These are phyloP conservation scores for Cololabis saira DNA, from an alignment of 2,113 vertebrate genomes.

Conservation along the genomic window DNA sequence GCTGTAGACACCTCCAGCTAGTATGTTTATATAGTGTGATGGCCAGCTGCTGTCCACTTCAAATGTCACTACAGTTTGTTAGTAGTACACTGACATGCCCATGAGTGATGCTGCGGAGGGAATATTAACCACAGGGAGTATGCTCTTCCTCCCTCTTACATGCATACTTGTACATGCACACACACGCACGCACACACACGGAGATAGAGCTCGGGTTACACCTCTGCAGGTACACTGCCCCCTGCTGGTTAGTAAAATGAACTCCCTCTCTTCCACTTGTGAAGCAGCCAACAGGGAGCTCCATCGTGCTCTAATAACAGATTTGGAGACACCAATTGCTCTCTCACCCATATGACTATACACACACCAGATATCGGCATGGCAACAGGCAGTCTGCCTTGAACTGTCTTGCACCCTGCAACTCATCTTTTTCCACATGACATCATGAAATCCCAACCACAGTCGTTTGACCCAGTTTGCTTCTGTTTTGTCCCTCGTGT, in stretches of 20 bases:
- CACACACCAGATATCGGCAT: not conserved
- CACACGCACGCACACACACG: not conserved
- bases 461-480: slow-evolving; percentile 72
- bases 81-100: slow-evolving; percentile 45
- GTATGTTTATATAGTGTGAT: slow-evolving; percentile 34
- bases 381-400: not conserved
- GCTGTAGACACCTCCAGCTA: slow-evolving; percentile 4
- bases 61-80: slow-evolving; percentile 54
- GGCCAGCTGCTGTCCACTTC: slow-evolving; percentile 46
- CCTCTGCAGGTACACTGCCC: slow-evolving; percentile 65
- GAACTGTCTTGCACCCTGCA: slow-evolving; percentile 25
- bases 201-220: not conserved
- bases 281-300: slow-evolving; percentile 9
- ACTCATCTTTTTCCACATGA: slow-evolving; percentile 36
- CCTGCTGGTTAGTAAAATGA: slow-evolving; percentile 53
- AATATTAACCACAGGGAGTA: slow-evolving; percentile 36
- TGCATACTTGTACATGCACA: not conserved
- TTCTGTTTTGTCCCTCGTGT: slow-evolving; percentile 39
- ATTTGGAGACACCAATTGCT: not conserved
- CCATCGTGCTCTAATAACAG: slow-evolving; percentile 14
- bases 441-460: slow-evolving; percentile 57
- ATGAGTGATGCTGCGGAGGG: slow-evolving; percentile 28
- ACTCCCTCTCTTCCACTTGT: not conserved
- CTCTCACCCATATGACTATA: slow-evolving; percentile 8
- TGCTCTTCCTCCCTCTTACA: not conserved